Evolutionary conservation across 2,113 vertebrate genomes (phyloP), one percentile per base, ranked within the genome.

Genomic region (Amblyopsis rosae): DNA sequence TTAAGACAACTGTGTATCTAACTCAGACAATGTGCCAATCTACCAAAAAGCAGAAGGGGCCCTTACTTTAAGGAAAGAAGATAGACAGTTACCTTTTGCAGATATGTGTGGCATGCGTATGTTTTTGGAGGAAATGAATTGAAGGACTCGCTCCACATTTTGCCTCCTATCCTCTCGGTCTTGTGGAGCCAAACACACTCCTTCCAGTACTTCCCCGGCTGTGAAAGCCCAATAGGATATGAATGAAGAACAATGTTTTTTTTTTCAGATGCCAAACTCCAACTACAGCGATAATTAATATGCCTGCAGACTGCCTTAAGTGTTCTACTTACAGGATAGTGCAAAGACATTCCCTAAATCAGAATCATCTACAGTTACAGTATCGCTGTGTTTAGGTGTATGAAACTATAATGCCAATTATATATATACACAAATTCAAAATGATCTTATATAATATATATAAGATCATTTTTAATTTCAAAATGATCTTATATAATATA

Each of bases 51-150:
- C 4, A 41, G 7, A 41, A 41, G 5, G 35, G 7, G 4, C 4
- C 35, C 35, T 8, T 41, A 41, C 35, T 59, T 19, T 19, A 1
- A 32, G 6, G 32, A 26, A 58, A 19, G 26, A 58, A 58, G 56
- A 32, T 19, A 58, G 7, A 57, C 6, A 35, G 3, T 65, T 68
- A 99, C 98, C 98, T 92, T 93, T 94, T n/a, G 96, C 94, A 0
- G 96, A 96, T 0, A 95, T 97, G 88, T 98, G 97, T 57, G 97
- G 95, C 97, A 99, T 98, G 8, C 95, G 95, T 79, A 99, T 99
- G 82, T 94, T 94, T 80, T 91, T 95, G 3, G 96, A 98, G 16
- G 95, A 93, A 83, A 99, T 94, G 1, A 99, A 98, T 78, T 95
- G 94, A 1, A 99, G 79, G 17, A 99, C 96, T 83, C 94, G 94